A percentile compares a stretch with the other conserved stretches of the same genome.
Conservation (phyloP, 2,113 vertebrate genomes). For the Bubalus kerabau region DNA sequence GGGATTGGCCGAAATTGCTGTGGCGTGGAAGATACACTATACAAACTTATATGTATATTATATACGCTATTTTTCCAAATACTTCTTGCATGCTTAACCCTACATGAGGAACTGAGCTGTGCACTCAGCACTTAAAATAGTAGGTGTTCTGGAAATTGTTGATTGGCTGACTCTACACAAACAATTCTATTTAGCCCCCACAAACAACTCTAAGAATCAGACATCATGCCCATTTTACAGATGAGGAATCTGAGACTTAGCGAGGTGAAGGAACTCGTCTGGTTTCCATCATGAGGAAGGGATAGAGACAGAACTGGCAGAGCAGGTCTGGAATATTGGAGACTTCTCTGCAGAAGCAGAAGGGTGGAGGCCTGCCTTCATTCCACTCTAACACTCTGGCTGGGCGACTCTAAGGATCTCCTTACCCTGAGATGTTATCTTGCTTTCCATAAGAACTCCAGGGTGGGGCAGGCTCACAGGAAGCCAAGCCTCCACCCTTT, state of each 20-base stretch:
- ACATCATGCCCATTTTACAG: background rate
- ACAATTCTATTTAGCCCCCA: background rate
- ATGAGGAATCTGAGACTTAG: background rate
- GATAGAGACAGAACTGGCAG: background rate
- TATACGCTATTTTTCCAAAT: background rate
- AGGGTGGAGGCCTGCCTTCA: background rate
- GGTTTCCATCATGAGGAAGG: background rate
- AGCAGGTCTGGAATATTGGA: background rate
- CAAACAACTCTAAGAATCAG: background rate
- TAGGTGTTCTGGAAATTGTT: background rate
- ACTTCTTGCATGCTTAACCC: background rate
- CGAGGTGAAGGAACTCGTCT: background rate
- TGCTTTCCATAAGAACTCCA: background rate
- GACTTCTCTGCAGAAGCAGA: background rate
- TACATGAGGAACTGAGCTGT: background rate
- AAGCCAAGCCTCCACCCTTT: background rate
- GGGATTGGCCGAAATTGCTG: background rate
- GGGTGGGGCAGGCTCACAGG: background rate
- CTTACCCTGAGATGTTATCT: background rate
- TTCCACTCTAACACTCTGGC: background rate
- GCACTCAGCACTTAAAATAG: background rate
- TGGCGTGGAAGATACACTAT: background rate
- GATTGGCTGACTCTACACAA: background rate
- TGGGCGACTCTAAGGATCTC: background rate
- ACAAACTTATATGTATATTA: accelerated